Evolutionary conservation across 2,113 vertebrate species (phyloP).

Genomic region (Macroglossus sobrinus): DNA sequence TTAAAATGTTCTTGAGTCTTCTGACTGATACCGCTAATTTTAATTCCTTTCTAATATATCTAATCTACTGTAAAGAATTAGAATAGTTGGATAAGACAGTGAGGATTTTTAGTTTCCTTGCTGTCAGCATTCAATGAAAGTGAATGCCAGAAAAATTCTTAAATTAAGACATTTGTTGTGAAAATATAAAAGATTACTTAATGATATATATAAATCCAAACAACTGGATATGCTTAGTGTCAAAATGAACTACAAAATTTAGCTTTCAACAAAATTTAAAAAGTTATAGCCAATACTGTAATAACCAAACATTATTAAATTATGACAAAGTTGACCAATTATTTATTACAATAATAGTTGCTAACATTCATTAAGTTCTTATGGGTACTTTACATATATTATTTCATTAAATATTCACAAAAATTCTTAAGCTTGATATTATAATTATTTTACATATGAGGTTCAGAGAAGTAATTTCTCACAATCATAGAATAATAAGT

Average conservation of each 20-base stretch:
- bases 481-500: not conserved
- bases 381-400: not conserved
- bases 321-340: not conserved
- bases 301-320: not conserved
- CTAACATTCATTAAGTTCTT: not conserved
- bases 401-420: constrained; percentile 36
- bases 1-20: not conserved
- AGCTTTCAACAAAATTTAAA: not conserved
- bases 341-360: not conserved
- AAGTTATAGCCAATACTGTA: not conserved
- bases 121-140: not conserved
- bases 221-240: not conserved
- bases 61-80: not conserved
- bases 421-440: not conserved
- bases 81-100: not conserved
- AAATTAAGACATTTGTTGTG: not conserved
- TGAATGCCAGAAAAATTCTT: not conserved
- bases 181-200: not conserved
- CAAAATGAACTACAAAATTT: not conserved
- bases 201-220: constrained; percentile 10
- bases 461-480: not conserved
- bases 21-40: not conserved
- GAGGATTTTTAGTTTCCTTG: not conserved
- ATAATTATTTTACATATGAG: not conserved
- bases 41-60: not conserved